These are phyloP conservation scores for Syrista parreyssii DNA, from an alignment of 2,888 invertebrate species.

Conservation along the genomic window DNA sequence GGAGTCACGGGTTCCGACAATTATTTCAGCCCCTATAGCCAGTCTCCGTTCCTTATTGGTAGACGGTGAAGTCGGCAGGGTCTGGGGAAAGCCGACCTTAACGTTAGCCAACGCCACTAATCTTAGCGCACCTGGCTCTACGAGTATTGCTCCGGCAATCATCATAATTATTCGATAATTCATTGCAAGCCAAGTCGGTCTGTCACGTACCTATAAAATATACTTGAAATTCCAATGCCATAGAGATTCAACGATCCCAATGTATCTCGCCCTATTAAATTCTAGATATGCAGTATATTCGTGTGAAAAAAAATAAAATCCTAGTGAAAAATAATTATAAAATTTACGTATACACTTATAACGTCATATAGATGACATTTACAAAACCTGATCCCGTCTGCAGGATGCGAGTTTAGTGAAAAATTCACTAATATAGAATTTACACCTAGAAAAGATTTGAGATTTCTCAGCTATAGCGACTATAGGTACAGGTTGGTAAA, in stretches of 20 bases:
- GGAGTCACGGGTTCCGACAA: constrained; percentile 61
- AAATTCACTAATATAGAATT: background rate
- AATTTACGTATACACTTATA: too few species aligned
- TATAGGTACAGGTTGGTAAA: background rate
- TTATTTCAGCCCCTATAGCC: constrained; percentile 53
- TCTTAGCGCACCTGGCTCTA: constrained; percentile 47
- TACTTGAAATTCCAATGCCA: too few species aligned
- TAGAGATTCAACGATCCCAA: too few species aligned
- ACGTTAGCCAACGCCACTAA: constrained; percentile 42
- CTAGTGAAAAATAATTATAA: too few species aligned
- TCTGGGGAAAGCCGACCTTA: constrained; percentile 34
- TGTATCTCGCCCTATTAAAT: too few species aligned
- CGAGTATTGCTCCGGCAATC: constrained; percentile 38
- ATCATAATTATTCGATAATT: constrained; percentile 48
- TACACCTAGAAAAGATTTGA: background rate
- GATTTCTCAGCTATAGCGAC: background rate
- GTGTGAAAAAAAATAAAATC: too few species aligned
- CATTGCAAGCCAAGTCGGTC: constrained; percentile 1
- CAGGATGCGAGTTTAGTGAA: background rate
- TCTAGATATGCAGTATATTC: too few species aligned
- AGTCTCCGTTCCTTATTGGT: constrained; percentile 38
- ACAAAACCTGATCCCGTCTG: too few species aligned
- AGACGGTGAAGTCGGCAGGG: constrained; percentile 33
- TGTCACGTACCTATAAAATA: background rate
- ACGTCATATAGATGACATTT: too few species aligned